Conservation (phyloP, 2,797 vertebrate genomes). For the Etheostoma perlongum region DNA sequence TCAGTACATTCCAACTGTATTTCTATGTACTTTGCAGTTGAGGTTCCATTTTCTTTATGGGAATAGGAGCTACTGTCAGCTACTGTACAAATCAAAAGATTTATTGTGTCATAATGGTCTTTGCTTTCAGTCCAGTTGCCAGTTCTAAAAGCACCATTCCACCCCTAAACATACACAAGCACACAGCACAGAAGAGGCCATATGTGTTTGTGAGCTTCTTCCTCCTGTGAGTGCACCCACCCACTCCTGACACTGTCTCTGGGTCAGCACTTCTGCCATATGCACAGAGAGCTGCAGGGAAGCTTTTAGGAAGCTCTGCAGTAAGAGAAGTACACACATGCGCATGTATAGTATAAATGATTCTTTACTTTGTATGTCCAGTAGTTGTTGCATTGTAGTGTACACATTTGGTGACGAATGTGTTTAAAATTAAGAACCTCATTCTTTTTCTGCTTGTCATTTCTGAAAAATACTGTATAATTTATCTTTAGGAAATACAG, state of each 20-base stretch:
- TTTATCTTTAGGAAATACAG: neutral
- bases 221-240: constrained; percentile 17
- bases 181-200: constrained; percentile 11
- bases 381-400: neutral
- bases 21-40: constrained; percentile 21
- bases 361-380: neutral
- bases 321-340: constrained; percentile 32
- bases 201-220: constrained; percentile 20
- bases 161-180: constrained; percentile 1
- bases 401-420: neutral
- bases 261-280: constrained; percentile 76
- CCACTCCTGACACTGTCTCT: constrained; percentile 49
- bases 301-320: constrained; percentile 59
- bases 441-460: neutral
- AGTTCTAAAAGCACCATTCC: constrained; percentile 20
- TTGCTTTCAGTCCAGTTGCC: constrained; percentile 41
- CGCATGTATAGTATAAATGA: neutral
- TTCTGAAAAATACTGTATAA: neutral
- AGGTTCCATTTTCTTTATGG: constrained; percentile 38
- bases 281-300: constrained; percentile 56
- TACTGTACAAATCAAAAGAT: constrained; percentile 49
- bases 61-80: constrained; percentile 40
- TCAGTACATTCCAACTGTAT: neutral
- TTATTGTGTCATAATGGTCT: constrained; percentile 40
- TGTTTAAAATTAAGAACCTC: neutral